Base-by-base conservation (phyloP, 2,113 vertebrate species). In the Tricholaema leucomelas region DNA sequence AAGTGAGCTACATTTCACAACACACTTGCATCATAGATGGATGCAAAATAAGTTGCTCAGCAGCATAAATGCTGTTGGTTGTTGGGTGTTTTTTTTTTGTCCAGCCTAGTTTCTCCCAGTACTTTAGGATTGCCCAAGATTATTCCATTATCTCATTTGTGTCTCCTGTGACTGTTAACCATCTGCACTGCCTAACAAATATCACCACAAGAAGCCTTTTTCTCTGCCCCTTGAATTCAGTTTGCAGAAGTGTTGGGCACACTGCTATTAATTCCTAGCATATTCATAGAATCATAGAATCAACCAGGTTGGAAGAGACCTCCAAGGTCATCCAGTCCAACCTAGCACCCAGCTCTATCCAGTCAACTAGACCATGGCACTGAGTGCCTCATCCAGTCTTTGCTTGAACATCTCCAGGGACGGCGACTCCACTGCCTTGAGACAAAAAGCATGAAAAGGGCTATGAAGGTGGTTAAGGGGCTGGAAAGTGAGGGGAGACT, bases 131-230 rank as follows among this genome's bases (percentile, higher is more conserved):
- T 95, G 81, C 35, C 78, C 75, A 97, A 73, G 93, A 91, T 91
- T 90, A 92, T 94, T 96, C 91, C 95, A 96, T 97, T 96, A 93
- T 87, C 90, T 95, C 94, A 61, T 59, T 91, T 94, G 63, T 31
- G 72, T 93, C 92, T 96, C 78, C 21, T 15, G 87, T 36, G 40
- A 78, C 86, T 94, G 73, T 97, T 97, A 97, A 97, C 83, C 83
- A 91, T 95, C 91, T 85, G 74, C 0, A 1, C 64, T 93, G 91
- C 95, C 54, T 19, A 91, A 96, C 71, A 76, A 91, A 33, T 24
- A 63, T 52, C 56, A 25, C 83, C 42, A 65, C 55, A 61, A 94
- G 90, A 92, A 93, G 84, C 58, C 52, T 94, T 96, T 90, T 64
- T 40, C 31, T 19, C 30, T 64, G 21, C 12, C 40, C 46, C 20